These are phyloP conservation scores for Zophobas atratus DNA, from an alignment of 1,140 invertebrate genomes.

Conservation along the genomic window DNA sequence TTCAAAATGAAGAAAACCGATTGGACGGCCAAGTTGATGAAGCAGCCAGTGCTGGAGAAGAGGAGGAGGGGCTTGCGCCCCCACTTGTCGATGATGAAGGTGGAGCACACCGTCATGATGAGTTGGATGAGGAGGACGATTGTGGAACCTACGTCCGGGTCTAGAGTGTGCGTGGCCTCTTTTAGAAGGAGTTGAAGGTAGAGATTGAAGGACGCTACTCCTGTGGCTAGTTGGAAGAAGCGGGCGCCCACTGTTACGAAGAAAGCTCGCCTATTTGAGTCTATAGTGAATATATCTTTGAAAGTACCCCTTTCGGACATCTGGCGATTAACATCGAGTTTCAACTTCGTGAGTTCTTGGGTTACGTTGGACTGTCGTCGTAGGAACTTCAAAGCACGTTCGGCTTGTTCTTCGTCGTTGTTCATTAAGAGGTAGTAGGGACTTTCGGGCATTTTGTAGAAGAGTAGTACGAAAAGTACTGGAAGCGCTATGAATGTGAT, in stretches of 20 bases:
- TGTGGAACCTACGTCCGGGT: conserved; percentile 73
- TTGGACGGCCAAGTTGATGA: conserved; percentile 71
- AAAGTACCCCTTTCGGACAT: conserved; percentile 61
- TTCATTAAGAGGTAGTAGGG: conserved; percentile 63
- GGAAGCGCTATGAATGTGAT: conserved; percentile 69
- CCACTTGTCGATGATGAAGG: conserved; percentile 77
- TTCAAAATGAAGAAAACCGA: conserved; percentile 68
- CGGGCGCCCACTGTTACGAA: conserved; percentile 44
- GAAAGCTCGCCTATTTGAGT: conserved; percentile 59
- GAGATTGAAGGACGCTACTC: conserved; percentile 75
- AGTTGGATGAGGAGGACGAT: conserved; percentile 73
- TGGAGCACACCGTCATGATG: conserved; percentile 74
- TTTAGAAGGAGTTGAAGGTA: conserved; percentile 74
- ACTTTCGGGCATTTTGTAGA: conserved; percentile 65
- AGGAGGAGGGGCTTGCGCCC: conserved; percentile 73
- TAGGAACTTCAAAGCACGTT: conserved; percentile 69
- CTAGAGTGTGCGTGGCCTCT: conserved; percentile 72
- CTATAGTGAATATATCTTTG: conserved; percentile 59
- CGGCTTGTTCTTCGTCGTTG: conserved; percentile 56
- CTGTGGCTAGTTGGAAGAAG: conserved; percentile 68
- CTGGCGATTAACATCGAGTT: conserved; percentile 58
- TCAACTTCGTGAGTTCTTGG: conserved; percentile 57
- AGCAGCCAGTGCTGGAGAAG: conserved; percentile 59
- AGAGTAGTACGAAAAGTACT: conserved; percentile 65
- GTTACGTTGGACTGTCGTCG: conserved; percentile 57